Evolutionary conservation across 2,797 vertebrate genomes (phyloP).

Genomic region (Sandelia bainsii): DNA sequence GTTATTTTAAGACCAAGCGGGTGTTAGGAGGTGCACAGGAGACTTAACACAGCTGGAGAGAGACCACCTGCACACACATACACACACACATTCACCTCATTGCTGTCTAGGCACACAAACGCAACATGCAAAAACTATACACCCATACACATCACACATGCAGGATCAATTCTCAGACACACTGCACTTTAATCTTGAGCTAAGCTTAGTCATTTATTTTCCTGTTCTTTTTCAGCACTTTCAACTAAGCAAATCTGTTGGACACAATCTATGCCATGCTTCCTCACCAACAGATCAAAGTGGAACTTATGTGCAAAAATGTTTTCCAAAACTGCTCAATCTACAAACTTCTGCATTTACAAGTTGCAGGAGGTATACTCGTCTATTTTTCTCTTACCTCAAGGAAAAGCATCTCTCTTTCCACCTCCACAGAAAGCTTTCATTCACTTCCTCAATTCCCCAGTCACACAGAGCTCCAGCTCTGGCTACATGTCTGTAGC

Average conservation of each 20-base stretch:
- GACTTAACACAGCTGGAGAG: conserved; percentile 69
- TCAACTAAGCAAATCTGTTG: conserved; percentile 2
- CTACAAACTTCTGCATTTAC: conserved; percentile 6
- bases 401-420: conserved; percentile 67
- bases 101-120: conserved; percentile 13
- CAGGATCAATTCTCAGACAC: conserved; percentile 2
- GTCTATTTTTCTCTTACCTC: conserved; percentile 71
- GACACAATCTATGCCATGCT: conserved; percentile 22
- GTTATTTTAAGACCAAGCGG: conserved; percentile 79
- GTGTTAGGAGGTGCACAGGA: conserved; percentile 60
- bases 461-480: conserved; percentile 18
- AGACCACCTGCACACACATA: conserved; percentile 63
- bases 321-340: conserved; percentile 17
- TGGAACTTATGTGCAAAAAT: neutral
- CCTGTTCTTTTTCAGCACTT: conserved; percentile 14
- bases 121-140: conserved; percentile 8
- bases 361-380: conserved; percentile 15
- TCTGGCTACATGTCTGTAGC: conserved; percentile 56
- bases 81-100: neutral
- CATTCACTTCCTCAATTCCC: conserved; percentile 38
- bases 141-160: neutral
- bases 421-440: conserved; percentile 48
- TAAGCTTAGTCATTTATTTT: conserved; percentile 5
- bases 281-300: conserved; percentile 6
- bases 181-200: conserved; percentile 10